These are phyloP conservation scores for Tetraneura akinire DNA, from an alignment of 1,140 invertebrate genomes.

Conservation along the genomic window DNA sequence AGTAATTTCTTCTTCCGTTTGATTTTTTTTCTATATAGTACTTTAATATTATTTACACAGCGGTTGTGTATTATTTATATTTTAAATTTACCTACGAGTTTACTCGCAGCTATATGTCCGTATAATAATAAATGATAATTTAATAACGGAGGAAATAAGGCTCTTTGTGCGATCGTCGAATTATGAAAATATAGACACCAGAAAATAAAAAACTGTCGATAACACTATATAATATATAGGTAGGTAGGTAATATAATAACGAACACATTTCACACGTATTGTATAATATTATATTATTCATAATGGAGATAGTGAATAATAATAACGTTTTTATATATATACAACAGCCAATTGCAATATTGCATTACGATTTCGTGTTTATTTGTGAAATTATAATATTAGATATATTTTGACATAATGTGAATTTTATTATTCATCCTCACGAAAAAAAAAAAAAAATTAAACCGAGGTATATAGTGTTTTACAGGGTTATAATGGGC, in stretches of 20 bases:
- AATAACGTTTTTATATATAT: neutral
- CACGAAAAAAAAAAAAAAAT: neutral
- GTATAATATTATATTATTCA: neutral
- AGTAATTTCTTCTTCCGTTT: too few species aligned
- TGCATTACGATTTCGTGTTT: neutral
- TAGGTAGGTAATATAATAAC: neutral
- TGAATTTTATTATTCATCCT: neutral
- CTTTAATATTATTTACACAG: neutral
- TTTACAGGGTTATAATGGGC: neutral
- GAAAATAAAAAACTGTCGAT: neutral
- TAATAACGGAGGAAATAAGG: neutral
- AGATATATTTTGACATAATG: neutral
- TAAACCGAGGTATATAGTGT: conserved; percentile 3
- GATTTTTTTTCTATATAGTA: too few species aligned
- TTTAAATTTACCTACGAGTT: neutral
- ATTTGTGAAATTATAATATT: neutral
- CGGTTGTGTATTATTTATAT: neutral
- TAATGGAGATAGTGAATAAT: neutral
- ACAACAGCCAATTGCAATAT: conserved; percentile 5
- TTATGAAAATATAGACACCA: neutral
- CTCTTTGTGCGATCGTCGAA: neutral
- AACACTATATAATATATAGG: too few species aligned
- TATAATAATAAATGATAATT: neutral
- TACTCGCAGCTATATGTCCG: too few species aligned
- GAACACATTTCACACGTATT: neutral